Evolutionary conservation across 2,888 invertebrate species (phyloP).

Genomic region (Cremastinae sp.): DNA sequence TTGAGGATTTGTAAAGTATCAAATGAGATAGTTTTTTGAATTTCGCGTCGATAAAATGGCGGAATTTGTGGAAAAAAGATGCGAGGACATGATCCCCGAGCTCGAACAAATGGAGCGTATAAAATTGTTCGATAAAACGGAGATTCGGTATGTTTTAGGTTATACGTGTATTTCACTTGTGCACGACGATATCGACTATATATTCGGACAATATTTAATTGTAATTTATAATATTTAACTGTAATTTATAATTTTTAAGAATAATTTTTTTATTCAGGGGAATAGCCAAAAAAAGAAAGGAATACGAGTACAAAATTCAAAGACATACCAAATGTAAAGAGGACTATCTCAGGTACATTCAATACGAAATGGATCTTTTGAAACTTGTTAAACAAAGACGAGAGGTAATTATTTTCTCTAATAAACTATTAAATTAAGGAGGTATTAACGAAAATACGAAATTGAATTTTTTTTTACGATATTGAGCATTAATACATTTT

Average conservation of each 20-base stretch:
- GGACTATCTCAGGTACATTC: conserved; percentile 87
- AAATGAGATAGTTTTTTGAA: conserved; percentile 10
- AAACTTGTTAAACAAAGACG: conserved; percentile 85
- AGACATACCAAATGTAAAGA: conserved; percentile 86
- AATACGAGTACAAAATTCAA: conserved; percentile 88
- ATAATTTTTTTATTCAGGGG: conserved; percentile 80
- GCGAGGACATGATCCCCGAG: conserved; percentile 90
- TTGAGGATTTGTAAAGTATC: conserved; percentile 13
- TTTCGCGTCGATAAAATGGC: conserved; percentile 83
- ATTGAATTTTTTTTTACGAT: no score
- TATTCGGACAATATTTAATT: conserved; percentile 11
- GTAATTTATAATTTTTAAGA: not conserved
- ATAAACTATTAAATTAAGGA: no score
- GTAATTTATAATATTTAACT: not conserved
- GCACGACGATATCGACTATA: not conserved
- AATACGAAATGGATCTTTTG: conserved; percentile 87
- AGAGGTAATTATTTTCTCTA: no score
- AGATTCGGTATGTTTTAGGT: conserved; percentile 84
- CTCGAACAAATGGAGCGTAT: conserved; percentile 90
- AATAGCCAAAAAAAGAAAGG: conserved; percentile 86
- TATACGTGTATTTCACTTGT: conserved; percentile 28
- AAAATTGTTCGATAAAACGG: conserved; percentile 86
- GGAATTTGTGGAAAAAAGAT: conserved; percentile 89
- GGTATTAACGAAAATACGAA: not conserved
- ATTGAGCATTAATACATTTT: no score